Conservation (phyloP, 2,797 vertebrate genomes). For the Pelochelys cantorii region DNA sequence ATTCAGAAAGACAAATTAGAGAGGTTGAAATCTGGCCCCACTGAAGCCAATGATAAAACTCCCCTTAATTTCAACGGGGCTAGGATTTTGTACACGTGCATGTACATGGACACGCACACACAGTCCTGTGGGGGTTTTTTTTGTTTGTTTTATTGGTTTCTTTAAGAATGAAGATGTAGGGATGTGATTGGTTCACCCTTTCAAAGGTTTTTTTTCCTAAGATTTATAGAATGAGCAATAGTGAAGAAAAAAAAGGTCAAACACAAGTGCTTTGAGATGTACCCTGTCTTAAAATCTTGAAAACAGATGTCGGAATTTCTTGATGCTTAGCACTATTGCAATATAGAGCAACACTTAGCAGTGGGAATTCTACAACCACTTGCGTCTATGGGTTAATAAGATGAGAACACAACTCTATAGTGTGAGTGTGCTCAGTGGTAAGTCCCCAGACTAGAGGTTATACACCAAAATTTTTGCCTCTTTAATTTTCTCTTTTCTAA, state of each 20-base stretch:
- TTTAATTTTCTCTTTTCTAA: not conserved
- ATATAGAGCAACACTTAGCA: not conserved
- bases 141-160: not conserved
- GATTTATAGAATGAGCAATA: not conserved
- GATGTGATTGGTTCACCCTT: accelerated
- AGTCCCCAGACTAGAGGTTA: not conserved
- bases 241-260: not conserved
- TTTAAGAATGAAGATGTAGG: not conserved
- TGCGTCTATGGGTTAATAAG: not conserved
- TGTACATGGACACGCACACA: not conserved
- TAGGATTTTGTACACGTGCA: not conserved
- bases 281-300: not conserved
- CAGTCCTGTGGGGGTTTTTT: not conserved
- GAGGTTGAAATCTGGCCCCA: slow-evolving; percentile 26
- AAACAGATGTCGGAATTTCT: not conserved
- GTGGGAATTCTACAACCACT: accelerated
- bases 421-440: not conserved
- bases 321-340: not conserved
- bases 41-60: slow-evolving; percentile 8
- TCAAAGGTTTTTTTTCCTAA: not conserved
- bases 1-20: slow-evolving; percentile 31
- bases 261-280: not conserved
- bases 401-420: not conserved
- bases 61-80: not conserved
- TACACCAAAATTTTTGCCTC: not conserved